Percentiles rank a stretch among this genome's conserved stretches.
Conservation (phyloP, 2,797 vertebrate species). For the Oreochromis grahami region DNA sequence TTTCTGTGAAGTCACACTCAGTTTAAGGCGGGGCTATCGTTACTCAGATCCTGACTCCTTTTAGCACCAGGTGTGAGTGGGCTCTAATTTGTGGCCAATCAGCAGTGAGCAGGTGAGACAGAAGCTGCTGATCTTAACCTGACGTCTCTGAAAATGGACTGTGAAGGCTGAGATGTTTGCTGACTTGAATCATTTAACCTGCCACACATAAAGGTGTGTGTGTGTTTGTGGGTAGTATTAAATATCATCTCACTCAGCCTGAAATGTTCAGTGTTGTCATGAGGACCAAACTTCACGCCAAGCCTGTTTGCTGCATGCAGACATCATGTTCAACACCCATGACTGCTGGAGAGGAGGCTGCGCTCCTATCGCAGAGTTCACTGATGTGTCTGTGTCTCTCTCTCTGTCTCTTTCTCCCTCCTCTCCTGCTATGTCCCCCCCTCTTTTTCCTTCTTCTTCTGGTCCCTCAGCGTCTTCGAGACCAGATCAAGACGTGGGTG, state of each 20-base stretch:
- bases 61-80: neutral
- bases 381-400: constrained; percentile 7
- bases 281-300: constrained; percentile 52
- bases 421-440: neutral
- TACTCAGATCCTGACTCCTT: neutral
- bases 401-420: neutral
- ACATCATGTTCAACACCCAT: constrained; percentile 34
- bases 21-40: neutral
- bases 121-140: neutral
- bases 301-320: constrained; percentile 8
- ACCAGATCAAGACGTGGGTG: constrained; percentile 98
- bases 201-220: neutral
- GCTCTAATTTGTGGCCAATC: neutral
- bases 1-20: neutral
- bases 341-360: constrained; percentile 45
- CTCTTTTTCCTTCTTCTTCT: neutral
- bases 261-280: constrained; percentile 36
- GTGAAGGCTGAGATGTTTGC: neutral
- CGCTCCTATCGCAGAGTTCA: constrained; percentile 8
- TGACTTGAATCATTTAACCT: neutral
- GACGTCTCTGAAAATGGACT: neutral
- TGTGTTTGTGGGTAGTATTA: neutral
- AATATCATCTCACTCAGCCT: constrained; percentile 36
- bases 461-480: constrained; percentile 84
- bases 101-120: neutral